Evolutionary conservation across 2,113 vertebrate species (phyloP), one percentile per base, ranked within the genome.

Genomic region (Polypterus bichir): DNA sequence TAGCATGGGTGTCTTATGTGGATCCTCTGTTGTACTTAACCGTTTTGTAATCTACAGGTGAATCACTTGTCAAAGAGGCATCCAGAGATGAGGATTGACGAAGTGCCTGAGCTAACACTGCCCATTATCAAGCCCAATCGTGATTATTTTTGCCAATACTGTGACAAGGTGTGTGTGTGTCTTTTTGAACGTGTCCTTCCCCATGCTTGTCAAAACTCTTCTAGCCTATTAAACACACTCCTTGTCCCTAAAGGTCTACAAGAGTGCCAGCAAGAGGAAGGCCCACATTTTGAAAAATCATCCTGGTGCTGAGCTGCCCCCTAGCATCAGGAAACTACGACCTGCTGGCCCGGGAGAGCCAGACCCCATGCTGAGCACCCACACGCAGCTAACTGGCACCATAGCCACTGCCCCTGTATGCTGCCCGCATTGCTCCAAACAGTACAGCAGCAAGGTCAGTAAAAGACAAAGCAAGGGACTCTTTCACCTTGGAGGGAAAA

Each of bases 61-160:
- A 99, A 99, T 83, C 96, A 99, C 76, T 81, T 99, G 74, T 97
- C 95, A 66, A 99, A 99, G 74, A 87, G 96, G 48, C 96, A 99
- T 73, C 96, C 96, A 47, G 96, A 99, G 70, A 98, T 97, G 92
- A 90, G 94, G 66, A 91, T 98, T 55, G 93, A 98, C 62, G 95
- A 98, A 54, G 95, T 99, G 66, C 96, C 96, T 3, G 96, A 99
- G 79, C 79, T 99, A 62, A 98, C 95, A 0, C 76, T 99, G 63
- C 96, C 96, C 64, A 99, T 99, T 74, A 97, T 99, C 79, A 98
- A 98, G 68, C 96, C 96, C 71, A 98, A 98, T 82, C 88, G 96
- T 27, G 95, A 98, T 72, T 99, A 99, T 78, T 98, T 91, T 72
- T 99, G 96, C 74, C 96, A 99, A 73, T 98, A 99, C 63, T 99